Evolutionary conservation across 1,140 invertebrate species (phyloP), one percentile per base, ranked within the genome.

Genomic region (Papilio xuthus): DNA sequence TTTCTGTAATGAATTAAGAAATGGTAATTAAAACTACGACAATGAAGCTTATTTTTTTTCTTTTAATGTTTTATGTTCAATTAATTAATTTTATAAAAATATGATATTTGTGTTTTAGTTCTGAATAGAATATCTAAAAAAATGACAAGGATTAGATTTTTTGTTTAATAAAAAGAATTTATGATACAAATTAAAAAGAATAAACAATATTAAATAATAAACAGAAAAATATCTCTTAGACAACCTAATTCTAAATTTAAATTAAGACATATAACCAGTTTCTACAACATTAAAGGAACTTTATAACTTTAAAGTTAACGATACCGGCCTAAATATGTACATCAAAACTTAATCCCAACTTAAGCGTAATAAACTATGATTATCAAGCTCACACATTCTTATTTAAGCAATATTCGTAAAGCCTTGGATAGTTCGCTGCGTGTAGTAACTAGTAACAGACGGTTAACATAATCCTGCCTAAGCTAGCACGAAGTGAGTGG

Each of bases 401-500:
- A 67, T 67, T 67, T 28, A 26, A 67, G 60, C 60, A 67, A 67
- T 67, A 41, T 50, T 73, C 42, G n/a, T 50, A 50, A 73, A 73
- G 71, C 71, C 71, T 50, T 28, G 26, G 42, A 50, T 73, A 47
- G 41, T 26, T 73, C 71, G 0, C 41, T 50, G 41, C 42, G 44
- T 60, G 44, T 67, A 75, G 77, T 79, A 86, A 78, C 83, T 76
- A 81, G 82, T 83, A 86, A 88, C 85, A 89, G 89, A 90, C 84
- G 83, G 81, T 86, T 83, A 82, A 80, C 80, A 80, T 91, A 91
- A 91, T 90, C 89, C 86, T 72, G 79, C 86, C 85, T 88, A 90
- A 92, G 86, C 88, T 83, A 76, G 86, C 85, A 87, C 88, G 83
- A 88, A 87, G 88, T 90, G 90, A 92, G 85, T 90, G 85, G 84